These are phyloP conservation scores for Aphelocoma coerulescens DNA, from an alignment of 2,113 vertebrate genomes.

Conservation along the genomic window DNA sequence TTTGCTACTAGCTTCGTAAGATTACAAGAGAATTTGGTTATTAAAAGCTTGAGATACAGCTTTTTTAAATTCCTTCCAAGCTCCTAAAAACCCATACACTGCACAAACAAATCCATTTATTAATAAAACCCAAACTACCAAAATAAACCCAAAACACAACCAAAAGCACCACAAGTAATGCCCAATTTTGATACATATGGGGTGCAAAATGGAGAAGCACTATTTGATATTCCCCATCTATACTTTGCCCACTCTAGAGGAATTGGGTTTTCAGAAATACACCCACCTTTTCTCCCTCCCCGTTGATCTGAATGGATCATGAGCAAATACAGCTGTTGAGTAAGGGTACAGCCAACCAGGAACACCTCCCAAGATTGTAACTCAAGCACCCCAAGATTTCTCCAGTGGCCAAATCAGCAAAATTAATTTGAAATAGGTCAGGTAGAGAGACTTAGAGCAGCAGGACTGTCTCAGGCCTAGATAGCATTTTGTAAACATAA, in stretches of 20 bases:
- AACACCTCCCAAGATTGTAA: fast-evolving
- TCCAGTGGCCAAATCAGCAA: not conserved
- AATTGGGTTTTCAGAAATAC: not conserved
- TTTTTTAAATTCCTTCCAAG: not conserved
- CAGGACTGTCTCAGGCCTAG: not conserved
- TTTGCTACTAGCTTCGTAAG: not conserved
- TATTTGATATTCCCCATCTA: not conserved
- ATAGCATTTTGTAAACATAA: not conserved
- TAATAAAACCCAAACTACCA: not conserved
- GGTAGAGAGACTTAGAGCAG: not conserved
- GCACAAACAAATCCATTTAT: not conserved
- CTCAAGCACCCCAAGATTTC: not conserved
- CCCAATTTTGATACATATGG: not conserved
- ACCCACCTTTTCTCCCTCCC: not conserved
- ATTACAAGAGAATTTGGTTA: not conserved
- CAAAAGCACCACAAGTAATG: not conserved
- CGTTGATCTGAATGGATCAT: fast-evolving
- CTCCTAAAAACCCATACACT: not conserved
- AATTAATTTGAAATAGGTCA: not conserved
- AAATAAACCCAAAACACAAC: not conserved
- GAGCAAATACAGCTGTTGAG: not conserved
- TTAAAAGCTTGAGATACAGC: not conserved
- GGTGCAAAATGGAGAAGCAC: not conserved
- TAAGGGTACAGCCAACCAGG: not conserved
- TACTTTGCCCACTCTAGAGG: not conserved